Evolutionary conservation across 2,888 invertebrate species (phyloP), one percentile per base, ranked within the genome.

Genomic region (Rotaria sp.): DNA sequence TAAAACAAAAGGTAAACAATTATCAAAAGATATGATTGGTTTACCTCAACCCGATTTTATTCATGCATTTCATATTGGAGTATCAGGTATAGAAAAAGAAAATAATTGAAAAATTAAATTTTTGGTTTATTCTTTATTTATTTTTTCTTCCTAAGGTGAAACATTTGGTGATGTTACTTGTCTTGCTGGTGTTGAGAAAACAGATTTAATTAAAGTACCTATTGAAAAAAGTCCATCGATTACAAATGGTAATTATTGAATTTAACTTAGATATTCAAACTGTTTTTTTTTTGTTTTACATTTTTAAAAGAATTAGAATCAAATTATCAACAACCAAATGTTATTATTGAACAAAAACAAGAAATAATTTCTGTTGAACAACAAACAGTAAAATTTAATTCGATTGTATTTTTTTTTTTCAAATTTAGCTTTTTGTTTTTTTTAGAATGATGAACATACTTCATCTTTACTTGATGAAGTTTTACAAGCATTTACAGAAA

Each of bases 41-140:
- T 45, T 80, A 35, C 80, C 80, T 13, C 80, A 80, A 45, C 45
- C 80, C 26, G 80, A 80, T 45, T 80, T 80, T 45, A 80, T 80
- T 45, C 80, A 80, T 45, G 80, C 80, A 45, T 80, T 80, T 80
- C 80, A 80, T 45, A 80, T 80, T 80, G 80, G 80, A n/a, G 80
- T 80, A 24, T 80, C 80, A 80, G 80, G 80, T 67, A 30, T 50
- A 15, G 50, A 50, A 50, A 50, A 50, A 50, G 50, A 50, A n/a
- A 18, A 30, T 67, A 7, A 52, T 24, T 5, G 7, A 24, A 52
- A 5, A 21, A 52, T 24, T 21, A 24, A 52, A 24, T 21, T 21
- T 11, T 11, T 48, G 5, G n/a, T 26, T n/a, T 24, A 7, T 15
- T 15, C 10, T 48, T 48, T 48, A 30, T 67, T 55, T 26, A 26